A percentile compares a stretch with the other conserved stretches of the same genome.
These are phyloP conservation scores for Drosophila quadrilineata DNA, from an alignment of 1,140 invertebrate species.

Conservation along the genomic window DNA sequence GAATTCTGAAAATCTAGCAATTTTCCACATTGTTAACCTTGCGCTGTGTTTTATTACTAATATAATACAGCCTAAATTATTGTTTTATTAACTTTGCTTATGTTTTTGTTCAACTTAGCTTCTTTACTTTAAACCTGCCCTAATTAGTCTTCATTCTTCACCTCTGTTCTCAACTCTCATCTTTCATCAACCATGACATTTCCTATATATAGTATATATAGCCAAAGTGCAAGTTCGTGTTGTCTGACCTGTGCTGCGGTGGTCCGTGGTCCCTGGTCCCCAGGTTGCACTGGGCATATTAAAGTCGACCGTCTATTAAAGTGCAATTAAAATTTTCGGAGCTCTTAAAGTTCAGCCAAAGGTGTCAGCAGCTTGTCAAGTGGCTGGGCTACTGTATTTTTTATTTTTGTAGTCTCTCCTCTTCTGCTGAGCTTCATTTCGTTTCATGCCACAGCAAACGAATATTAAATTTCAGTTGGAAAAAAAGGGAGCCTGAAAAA, in stretches of 20 bases:
- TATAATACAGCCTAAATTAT: neutral
- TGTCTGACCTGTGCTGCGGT: neutral
- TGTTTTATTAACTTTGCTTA: neutral
- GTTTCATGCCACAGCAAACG: constrained; percentile 17
- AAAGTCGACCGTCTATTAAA: constrained; percentile 66
- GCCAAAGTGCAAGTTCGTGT: constrained; percentile 3
- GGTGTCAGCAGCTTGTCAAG: constrained; percentile 74
- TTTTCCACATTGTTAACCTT: no score
- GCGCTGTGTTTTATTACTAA: no score
- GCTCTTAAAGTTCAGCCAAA: constrained; percentile 71
- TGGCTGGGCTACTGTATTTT: constrained; percentile 56
- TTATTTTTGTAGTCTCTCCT: constrained; percentile 23
- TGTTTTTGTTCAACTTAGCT: no score
- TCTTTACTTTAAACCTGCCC: no score
- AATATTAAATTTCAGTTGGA: constrained; percentile 69
- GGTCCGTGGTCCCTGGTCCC: neutral
- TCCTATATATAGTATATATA: no score
- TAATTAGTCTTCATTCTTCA: no score
- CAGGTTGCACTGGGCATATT: constrained; percentile 53
- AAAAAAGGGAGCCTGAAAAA: neutral
- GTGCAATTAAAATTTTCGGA: constrained; percentile 69
- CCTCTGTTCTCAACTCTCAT: no score
- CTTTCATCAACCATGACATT: no score
- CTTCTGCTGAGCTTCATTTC: no score
- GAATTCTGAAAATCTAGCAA: no score